Evolutionary conservation across 1,140 invertebrate species (phyloP).

Genomic region (Cryptotermes secundus): DNA sequence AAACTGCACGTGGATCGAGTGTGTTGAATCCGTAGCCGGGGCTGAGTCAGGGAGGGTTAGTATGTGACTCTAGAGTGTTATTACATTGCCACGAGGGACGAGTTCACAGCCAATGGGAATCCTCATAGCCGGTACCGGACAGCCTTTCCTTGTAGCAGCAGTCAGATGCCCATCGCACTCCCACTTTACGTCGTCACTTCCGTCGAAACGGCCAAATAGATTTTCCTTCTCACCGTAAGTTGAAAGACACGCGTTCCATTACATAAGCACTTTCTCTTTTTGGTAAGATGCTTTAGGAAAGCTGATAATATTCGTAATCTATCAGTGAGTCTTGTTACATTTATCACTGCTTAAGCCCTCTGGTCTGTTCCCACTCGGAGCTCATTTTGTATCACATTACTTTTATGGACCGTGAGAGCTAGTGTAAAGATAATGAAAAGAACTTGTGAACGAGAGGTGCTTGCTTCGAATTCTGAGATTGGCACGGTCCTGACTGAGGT

Average conservation of each 20-base stretch:
- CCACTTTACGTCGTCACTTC: neutral
- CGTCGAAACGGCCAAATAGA: neutral
- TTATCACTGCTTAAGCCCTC: too few relatives aligned
- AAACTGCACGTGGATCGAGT: conserved; percentile 11
- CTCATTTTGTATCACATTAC: too few relatives aligned
- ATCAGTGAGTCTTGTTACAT: too few relatives aligned
- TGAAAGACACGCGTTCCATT: neutral
- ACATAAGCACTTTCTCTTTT: neutral
- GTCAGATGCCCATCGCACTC: neutral
- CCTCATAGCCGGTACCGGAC: neutral
- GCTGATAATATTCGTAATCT: too few relatives aligned
- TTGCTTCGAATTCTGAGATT: too few relatives aligned
- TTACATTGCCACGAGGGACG: conserved; percentile 4
- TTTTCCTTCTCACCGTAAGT: neutral
- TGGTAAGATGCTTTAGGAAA: too few relatives aligned
- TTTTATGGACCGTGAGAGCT: too few relatives aligned
- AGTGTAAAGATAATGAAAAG: too few relatives aligned
- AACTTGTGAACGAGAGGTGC: too few relatives aligned
- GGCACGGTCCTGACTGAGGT: too few relatives aligned
- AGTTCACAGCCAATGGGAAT: conserved; percentile 9
- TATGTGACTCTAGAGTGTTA: neutral
- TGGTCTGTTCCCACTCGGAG: too few relatives aligned
- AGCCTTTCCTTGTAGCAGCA: neutral
- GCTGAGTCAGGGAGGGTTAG: neutral
- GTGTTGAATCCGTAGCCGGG: neutral